These are phyloP conservation scores for Myotis planiceps DNA, from an alignment of 2,797 vertebrate genomes.

Conservation along the genomic window DNA sequence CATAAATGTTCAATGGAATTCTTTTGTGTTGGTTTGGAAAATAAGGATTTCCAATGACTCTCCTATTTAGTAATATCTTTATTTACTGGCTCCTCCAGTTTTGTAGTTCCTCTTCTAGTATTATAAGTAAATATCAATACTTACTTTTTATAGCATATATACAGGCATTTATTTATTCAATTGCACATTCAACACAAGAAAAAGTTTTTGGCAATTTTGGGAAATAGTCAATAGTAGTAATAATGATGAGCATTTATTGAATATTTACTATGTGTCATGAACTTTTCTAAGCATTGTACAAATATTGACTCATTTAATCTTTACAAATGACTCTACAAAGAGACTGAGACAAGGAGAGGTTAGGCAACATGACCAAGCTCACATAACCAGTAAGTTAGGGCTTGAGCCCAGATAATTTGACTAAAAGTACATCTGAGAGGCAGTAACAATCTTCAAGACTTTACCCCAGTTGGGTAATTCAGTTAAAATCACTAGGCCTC, in stretches of 20 bases:
- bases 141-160: not conserved
- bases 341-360: not conserved
- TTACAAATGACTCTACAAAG: not conserved
- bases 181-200: not conserved
- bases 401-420: not conserved
- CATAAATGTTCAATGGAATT: not conserved
- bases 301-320: slow-evolving; percentile 11
- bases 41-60: not conserved
- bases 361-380: not conserved
- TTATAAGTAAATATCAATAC: not conserved
- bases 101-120: not conserved
- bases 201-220: not conserved
- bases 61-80: not conserved
- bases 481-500: not conserved
- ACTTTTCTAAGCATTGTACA: not conserved
- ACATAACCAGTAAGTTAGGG: not conserved
- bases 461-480: not conserved
- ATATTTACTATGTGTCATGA: not conserved
- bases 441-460: not conserved
- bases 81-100: not conserved
- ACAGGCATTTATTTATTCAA: not conserved
- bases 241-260: not conserved
- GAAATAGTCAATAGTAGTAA: not conserved
- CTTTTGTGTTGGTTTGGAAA: not conserved
- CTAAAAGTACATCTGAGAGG: not conserved